Conservation (phyloP, 1,140 invertebrate species). For the Zaprionus davidi region DNA sequence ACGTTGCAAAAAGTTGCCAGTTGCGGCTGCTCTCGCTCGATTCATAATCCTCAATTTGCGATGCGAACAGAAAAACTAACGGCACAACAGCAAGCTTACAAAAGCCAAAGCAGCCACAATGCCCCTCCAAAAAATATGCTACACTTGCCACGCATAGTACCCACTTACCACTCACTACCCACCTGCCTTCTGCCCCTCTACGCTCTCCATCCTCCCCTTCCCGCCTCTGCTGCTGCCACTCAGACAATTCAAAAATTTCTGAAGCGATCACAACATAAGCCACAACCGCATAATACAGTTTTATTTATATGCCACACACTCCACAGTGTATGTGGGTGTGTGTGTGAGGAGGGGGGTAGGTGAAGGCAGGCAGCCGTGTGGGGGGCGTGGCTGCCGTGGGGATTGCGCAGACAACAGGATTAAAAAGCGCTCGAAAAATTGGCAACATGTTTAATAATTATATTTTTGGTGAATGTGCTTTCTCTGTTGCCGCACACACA, state of each 20-base stretch:
- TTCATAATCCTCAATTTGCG: constrained; percentile 7
- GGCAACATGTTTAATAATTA: constrained; percentile 82
- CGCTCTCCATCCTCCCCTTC: background rate
- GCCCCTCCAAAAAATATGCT: constrained; percentile 36
- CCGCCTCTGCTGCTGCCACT: background rate
- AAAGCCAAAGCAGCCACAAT: constrained; percentile 13
- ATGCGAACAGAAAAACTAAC: constrained; percentile 8
- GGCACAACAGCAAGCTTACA: background rate
- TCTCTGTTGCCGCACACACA: constrained; percentile 40
- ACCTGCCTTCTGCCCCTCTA: background rate
- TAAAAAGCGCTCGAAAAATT: constrained; percentile 82
- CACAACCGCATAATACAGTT: constrained; percentile 78
- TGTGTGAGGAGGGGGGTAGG: constrained; percentile 29
- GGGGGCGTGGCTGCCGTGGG: constrained; percentile 20
- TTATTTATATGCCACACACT: constrained; percentile 66
- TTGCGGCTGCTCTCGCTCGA: background rate
- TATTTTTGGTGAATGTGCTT: constrained; percentile 80
- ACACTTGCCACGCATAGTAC: constrained; percentile 16
- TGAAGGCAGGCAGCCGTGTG: background rate
- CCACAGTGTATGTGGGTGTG: background rate
- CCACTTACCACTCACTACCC: background rate
- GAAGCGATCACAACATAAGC: constrained; percentile 72
- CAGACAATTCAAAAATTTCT: constrained; percentile 51
- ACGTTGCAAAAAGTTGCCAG: background rate
- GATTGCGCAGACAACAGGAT: constrained; percentile 72